Base-by-base conservation (phyloP, 2,797 vertebrate species). In the Pantherophis vulpinus region DNA sequence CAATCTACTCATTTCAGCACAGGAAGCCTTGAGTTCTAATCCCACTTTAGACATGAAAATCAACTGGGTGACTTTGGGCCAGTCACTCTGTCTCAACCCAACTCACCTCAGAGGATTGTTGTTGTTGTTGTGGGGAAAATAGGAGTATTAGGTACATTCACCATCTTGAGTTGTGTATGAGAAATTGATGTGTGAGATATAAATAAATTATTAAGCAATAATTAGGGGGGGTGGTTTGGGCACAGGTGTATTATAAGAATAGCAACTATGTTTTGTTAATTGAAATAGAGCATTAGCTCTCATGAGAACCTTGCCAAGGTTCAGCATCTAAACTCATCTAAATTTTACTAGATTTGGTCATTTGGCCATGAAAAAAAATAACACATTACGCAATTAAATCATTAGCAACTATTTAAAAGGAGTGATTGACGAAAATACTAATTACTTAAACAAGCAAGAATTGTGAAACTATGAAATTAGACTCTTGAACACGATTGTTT, bases 301-400 rank as follows among this genome's bases (percentile, higher is more conserved):
- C 10, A 83, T 47, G 79, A 25, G 79, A 83, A 83, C 79, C 10
- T 25, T 47, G 42, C 20, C 37, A 47, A 83, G 94, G 93, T 70
- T 93, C 51, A 37, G 90, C 88, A 94, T 95, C 23, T 90, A n/a
- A 90, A 86, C 27, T 63, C 37, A 90, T 12, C 8, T 47, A 47
- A 20, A 29, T 90, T 86, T 86, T 58, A 56, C 51, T 92, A 58
- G 16, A 16, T 59, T 27, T 60, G 32, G 20, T 20, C 37, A 51
- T 55, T 54, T 61, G 42, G 10, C 59, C 5, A 25, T 87, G 23
- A 25, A 27, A 27, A 27, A 27, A 42, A 20, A 23, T 47, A 25
- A 47, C 6, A 9, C 16, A 16, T 23, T 11, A 47, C 23, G n/a
- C 5, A 56, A 55, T 32, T 70, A 88, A 74, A n/a, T 70, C 47